Evolutionary conservation across 2,797 vertebrate species (phyloP).

Genomic region (Rhyacichthys aspro): DNA sequence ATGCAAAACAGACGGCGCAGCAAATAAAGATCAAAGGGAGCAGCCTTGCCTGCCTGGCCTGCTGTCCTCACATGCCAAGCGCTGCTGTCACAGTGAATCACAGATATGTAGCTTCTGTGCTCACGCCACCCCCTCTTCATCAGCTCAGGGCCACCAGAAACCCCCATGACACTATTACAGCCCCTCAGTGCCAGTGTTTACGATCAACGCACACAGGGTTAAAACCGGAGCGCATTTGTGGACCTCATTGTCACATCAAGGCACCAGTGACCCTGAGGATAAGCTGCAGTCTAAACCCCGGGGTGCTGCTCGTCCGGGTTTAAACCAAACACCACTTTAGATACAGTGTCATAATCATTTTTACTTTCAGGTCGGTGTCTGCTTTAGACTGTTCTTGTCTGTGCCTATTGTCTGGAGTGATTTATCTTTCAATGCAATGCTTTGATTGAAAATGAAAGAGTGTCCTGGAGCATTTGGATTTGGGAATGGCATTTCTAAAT

Average conservation of each 20-base stretch:
- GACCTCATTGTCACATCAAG: constrained; percentile 17
- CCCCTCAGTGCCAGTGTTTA: constrained; percentile 32
- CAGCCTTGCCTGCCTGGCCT: constrained; percentile 63
- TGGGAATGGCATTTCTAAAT: constrained; percentile 30
- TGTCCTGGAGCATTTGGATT: constrained; percentile 6
- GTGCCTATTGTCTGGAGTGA: not conserved
- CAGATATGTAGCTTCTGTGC: constrained; percentile 54
- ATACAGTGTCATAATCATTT: not conserved
- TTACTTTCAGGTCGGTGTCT: not conserved
- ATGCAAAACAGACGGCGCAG: constrained; percentile 82
- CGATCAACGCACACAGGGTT: constrained; percentile 36
- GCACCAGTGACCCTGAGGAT: constrained; percentile 16
- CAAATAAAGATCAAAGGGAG: constrained; percentile 84
- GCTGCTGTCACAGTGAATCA: constrained; percentile 75
- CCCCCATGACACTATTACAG: constrained; percentile 15
- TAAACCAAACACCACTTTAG: not conserved
- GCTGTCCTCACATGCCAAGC: constrained; percentile 80
- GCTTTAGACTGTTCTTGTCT: not conserved
- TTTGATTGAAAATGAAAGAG: constrained; percentile 9
- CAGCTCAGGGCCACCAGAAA: constrained; percentile 43
- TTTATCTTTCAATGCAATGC: constrained; percentile 10
- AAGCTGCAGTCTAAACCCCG: constrained; percentile 1
- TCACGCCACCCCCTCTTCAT: constrained; percentile 20
- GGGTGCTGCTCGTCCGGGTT: not conserved
- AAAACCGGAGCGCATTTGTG: constrained; percentile 15